Evolutionary conservation across 2,888 invertebrate species (phyloP).

Genomic region (Cecidostiba fungosa): DNA sequence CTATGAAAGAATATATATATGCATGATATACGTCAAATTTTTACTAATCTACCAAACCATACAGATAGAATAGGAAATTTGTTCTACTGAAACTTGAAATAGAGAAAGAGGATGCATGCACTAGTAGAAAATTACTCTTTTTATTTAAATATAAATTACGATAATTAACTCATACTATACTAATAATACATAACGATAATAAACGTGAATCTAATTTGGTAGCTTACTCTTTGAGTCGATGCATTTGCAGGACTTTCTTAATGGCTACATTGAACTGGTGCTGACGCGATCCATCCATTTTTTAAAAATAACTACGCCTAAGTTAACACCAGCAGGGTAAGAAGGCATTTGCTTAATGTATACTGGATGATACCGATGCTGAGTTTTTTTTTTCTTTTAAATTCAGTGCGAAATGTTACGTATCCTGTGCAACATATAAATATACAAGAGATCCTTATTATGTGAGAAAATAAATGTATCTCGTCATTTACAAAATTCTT

Average conservation of each 20-base stretch:
- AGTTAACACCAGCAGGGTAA: slow-evolving; percentile 10
- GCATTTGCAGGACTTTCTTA: slow-evolving; percentile 75
- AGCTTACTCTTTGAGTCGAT: slow-evolving; percentile 77
- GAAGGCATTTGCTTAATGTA: slow-evolving; percentile 6
- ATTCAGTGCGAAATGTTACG: slow-evolving; percentile 26
- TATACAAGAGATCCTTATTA: background rate
- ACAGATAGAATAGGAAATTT: slow-evolving; percentile 8
- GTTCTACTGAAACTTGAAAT: background rate
- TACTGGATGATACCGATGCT: background rate
- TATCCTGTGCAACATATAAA: slow-evolving; percentile 22
- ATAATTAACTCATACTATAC: background rate
- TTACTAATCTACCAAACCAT: slow-evolving; percentile 8
- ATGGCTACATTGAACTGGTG: slow-evolving; percentile 74
- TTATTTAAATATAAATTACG: background rate
- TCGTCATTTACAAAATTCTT: background rate
- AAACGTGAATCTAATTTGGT: background rate
- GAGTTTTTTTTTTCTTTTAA: background rate
- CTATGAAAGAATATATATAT: slow-evolving; percentile 40
- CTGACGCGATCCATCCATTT: slow-evolving; percentile 75
- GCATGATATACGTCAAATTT: slow-evolving; percentile 19
- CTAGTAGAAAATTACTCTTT: background rate
- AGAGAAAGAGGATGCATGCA: background rate
- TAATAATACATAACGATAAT: background rate
- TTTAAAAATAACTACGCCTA: slow-evolving; percentile 33
- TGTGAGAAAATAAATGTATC: background rate